Evolutionary conservation across 2,888 invertebrate genomes (phyloP).

Genomic region (Drosophila demipolita): DNA sequence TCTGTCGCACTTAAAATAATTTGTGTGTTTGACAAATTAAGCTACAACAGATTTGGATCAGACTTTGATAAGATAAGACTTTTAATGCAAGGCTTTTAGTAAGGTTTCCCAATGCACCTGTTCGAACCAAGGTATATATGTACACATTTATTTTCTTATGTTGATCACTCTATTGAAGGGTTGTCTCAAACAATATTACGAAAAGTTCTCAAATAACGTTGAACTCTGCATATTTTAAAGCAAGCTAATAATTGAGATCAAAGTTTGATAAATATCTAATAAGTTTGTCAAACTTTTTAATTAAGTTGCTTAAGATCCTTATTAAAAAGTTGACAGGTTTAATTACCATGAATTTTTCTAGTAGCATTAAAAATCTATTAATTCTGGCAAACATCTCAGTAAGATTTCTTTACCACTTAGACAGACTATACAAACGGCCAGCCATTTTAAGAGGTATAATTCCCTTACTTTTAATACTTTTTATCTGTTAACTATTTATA

Average conservation of each 20-base stretch:
- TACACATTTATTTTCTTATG: neutral
- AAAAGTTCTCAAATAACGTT: neutral
- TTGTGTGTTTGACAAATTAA: slow-evolving; percentile 4
- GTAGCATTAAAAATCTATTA: neutral
- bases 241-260: no score
- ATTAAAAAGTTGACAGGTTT: no score
- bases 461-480: neutral
- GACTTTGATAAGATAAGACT: neutral
- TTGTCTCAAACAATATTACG: neutral
- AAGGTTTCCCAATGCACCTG: neutral
- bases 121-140: neutral
- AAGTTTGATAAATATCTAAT: no score
- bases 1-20: neutral
- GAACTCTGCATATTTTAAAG: no score
- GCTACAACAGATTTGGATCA: neutral
- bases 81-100: neutral
- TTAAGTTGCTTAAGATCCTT: neutral
- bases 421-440: neutral
- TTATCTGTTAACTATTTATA: neutral
- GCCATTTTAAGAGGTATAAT: neutral
- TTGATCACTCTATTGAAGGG: neutral
- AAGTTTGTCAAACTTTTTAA: no score
- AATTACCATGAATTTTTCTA: neutral
- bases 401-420: neutral
- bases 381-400: neutral